Base-by-base conservation (phyloP, 1,140 invertebrate genomes). In the Charaxes varanes region DNA sequence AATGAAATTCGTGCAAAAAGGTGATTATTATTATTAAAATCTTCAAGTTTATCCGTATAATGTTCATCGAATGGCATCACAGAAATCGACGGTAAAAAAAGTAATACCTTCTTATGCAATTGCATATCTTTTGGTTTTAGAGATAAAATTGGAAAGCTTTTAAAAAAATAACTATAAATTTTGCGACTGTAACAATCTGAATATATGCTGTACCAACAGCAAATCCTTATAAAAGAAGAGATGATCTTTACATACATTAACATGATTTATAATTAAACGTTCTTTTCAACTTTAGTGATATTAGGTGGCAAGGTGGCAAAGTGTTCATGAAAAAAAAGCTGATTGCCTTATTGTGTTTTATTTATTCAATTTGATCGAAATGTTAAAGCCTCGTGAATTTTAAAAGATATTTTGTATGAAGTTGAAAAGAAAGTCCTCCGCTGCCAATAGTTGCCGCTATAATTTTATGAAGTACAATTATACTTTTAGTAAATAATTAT, bases 371-470 rank as follows among this genome's bases (percentile, higher is more conserved):
- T 35, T 38, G 11, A 19, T 34, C 23, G n/a, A 16, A 26, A 42
- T 31, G 33, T 21, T 13, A 21, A 62, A 60, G 57, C 49, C 45
- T 43, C 31, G 57, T 62, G 57, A 42, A 35, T 18, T 36, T 28
- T 23, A 6, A 36, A 40, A 31, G 21, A 33, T 26, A 51, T 80
- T n/a, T n/a, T n/a, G n/a, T n/a, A n/a, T n/a, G 66, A 80, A 77
- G 72, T 80, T 77, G 72, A 70, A 72, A 76, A 74, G 67, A 66
- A 36, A 41, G 47, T 51, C 40, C 51, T 66, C 53, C 53, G 36
- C 65, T 67, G 71, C 53, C 71, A 76, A 80, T 68, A 54, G 66
- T 63, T 73, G 58, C 49, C n/a, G n/a, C n/a, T n/a, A 41, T 44
- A n/a, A 13, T 11, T 26, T 10, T 26, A 12, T 6, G 11, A 12